These are phyloP conservation scores for Lamellibrachia satsuma DNA, from an alignment of 2,888 invertebrate species.

Conservation along the genomic window DNA sequence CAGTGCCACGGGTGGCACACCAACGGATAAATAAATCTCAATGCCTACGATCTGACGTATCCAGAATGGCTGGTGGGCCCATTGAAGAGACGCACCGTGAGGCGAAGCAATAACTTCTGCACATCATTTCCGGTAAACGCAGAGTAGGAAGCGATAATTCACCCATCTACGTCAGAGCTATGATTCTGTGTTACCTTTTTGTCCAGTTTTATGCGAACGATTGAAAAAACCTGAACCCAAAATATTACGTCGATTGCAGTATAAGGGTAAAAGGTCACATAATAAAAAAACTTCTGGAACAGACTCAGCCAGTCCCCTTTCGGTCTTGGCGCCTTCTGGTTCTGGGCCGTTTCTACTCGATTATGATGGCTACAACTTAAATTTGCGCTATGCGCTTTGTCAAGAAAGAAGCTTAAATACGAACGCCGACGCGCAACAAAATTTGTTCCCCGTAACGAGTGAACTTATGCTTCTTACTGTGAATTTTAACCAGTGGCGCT, in stretches of 20 bases:
- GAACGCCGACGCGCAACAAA: background rate
- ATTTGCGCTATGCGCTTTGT: no score
- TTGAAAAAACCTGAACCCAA: background rate
- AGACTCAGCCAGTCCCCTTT: background rate
- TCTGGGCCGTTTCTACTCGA: background rate
- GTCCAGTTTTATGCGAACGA: background rate
- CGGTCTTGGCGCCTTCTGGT: background rate
- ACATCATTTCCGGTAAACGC: background rate
- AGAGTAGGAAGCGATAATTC: slow-evolving; percentile 4
- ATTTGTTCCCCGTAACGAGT: no score
- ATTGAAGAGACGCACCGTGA: background rate
- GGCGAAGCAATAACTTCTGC: background rate
- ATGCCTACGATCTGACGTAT: background rate
- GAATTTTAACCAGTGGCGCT: no score
- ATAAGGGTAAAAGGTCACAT: background rate
- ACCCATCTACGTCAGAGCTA: background rate
- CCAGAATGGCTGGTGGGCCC: background rate
- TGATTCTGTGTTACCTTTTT: background rate
- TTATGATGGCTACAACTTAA: background rate
- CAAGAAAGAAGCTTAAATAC: background rate
- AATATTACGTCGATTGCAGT: background rate
- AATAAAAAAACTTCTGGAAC: background rate
- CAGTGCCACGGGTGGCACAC: background rate
- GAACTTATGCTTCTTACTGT: no score
- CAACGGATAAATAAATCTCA: background rate